Evolutionary conservation across 2,113 vertebrate genomes (phyloP).

Genomic region (Ciconia stormi): DNA sequence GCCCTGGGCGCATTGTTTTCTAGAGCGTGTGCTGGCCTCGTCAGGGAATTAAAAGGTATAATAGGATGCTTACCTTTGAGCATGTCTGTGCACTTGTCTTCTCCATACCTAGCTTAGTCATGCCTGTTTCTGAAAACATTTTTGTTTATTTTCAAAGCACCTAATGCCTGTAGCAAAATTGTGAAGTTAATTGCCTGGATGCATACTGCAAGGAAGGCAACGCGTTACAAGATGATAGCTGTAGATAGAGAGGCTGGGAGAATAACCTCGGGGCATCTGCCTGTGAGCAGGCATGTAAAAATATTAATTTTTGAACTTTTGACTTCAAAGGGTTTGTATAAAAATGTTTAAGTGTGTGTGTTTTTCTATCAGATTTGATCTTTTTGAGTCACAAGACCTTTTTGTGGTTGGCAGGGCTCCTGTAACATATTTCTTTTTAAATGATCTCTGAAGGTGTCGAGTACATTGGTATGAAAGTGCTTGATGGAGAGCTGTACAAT

Average conservation of each 20-base stretch:
- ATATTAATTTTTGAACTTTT: slow-evolving; percentile 62
- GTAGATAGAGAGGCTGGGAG: slow-evolving; percentile 29
- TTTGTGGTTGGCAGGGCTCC: slow-evolving; percentile 69
- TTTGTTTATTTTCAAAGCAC: slow-evolving; percentile 56
- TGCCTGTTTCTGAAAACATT: background rate
- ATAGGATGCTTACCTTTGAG: background rate
- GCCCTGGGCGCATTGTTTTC: background rate
- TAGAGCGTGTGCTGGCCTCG: background rate
- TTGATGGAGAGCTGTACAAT: slow-evolving; percentile 39
- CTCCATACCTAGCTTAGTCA: background rate
- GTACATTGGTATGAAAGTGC: slow-evolving; percentile 12
- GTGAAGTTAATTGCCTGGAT: slow-evolving; percentile 66
- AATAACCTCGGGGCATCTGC: slow-evolving; percentile 34
- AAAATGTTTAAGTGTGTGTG: slow-evolving; percentile 58
- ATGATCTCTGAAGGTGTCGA: slow-evolving; percentile 55
- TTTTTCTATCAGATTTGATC: slow-evolving; percentile 42
- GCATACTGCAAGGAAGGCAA: background rate
- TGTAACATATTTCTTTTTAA: slow-evolving; percentile 55
- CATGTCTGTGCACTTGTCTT: background rate
- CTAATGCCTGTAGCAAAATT: slow-evolving; percentile 26
- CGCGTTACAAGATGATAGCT: slow-evolving; percentile 4
- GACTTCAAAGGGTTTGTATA: slow-evolving; percentile 51
- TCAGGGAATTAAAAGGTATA: background rate
- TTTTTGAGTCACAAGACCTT: slow-evolving; percentile 60
- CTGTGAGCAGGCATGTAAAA: slow-evolving; percentile 34